Percentiles rank a stretch among this genome's conserved stretches.
phyloP scores from a whole-genome alignment of 2,888 invertebrate species.

The Abrostola tripartita region DNA sequence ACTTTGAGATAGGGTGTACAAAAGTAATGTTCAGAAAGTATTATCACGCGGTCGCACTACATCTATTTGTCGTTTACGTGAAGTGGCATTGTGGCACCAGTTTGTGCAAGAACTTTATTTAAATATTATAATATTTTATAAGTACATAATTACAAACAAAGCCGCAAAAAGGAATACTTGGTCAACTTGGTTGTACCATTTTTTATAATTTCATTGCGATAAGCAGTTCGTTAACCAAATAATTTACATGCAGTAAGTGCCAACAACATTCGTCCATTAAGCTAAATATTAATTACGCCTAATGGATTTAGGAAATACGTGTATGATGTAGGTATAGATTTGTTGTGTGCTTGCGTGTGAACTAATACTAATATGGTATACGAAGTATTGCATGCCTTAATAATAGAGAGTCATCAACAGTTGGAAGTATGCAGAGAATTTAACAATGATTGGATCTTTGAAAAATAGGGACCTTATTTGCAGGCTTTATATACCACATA shows the following conservation, averaged over 20 bases:
- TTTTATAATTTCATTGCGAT: constrained; percentile 11
- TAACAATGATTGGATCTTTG: too few relatives aligned
- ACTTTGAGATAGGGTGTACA: too few relatives aligned
- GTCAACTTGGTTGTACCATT: constrained; percentile 6
- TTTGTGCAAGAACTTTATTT: constrained; percentile 6
- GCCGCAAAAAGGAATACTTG: neutral
- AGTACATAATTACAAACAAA: constrained; percentile 16
- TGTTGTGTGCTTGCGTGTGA: neutral
- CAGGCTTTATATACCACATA: too few relatives aligned
- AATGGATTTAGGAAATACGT: neutral
- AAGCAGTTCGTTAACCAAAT: constrained; percentile 1
- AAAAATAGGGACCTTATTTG: too few relatives aligned
- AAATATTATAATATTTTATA: constrained; percentile 13
- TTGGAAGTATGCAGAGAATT: neutral
- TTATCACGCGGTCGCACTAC: too few relatives aligned
- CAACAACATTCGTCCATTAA: neutral
- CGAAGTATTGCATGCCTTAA: neutral
- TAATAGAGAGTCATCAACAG: neutral
- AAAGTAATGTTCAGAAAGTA: too few relatives aligned
- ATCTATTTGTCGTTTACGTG: too few relatives aligned
- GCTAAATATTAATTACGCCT: constrained; percentile 3
- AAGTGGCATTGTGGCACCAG: neutral
- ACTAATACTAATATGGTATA: neutral
- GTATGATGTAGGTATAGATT: too few relatives aligned
- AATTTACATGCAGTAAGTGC: neutral